Base-by-base conservation (phyloP, 2,113 vertebrate genomes). In the Halichoeres trimaculatus region DNA sequence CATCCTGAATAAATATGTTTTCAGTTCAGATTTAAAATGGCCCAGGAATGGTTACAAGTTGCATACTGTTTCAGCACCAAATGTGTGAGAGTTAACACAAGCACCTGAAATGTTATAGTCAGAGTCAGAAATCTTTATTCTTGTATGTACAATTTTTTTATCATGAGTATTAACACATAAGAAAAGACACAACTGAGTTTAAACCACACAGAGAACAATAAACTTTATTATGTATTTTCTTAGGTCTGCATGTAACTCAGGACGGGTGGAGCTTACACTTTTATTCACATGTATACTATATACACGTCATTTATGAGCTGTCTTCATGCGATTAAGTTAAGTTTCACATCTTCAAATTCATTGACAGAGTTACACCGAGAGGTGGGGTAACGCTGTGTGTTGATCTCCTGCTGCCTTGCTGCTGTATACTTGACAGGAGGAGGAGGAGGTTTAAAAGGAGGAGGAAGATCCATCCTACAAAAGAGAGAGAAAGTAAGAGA, bases 381-480 rank as follows among this genome's bases (percentile, higher is more conserved):
- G 16, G 20, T 58, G 26, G 79, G 70, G 43, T 75, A 81, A 17
- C 1, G 8, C 62, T 70, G 54, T 17, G 34, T 16, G 3, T 54
- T 36, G 34, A 11, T 47, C 23, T 84, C 59, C 1, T 0, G 4
- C 10, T 13, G 36, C 59, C 53, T 77, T 24, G 23, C 67, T 55
- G 85, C 35, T 8, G 83, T 67, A 35, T 94, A 93, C 76, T 92
- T 93, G 19, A 89, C 60, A 5, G 92, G 94, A 74, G 92, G 93
- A 17, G 92, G 94, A 36, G 94, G 93, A 6, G 93, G 93, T 48
- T 94, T 94, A 85, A 94, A 94, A 0, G 93, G 57, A 26, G 90
- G 92, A 0, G 92, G 93, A 3, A 78, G 26, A 72, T 90, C 85
- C 89, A 92, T 79, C 78, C 93, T 94, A 11, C 4, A 76, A 22